Percentiles rank a stretch among this genome's conserved stretches.
Evolutionary conservation across 2,113 vertebrate genomes (phyloP).

Genomic region (Poeciliopsis retropinna): DNA sequence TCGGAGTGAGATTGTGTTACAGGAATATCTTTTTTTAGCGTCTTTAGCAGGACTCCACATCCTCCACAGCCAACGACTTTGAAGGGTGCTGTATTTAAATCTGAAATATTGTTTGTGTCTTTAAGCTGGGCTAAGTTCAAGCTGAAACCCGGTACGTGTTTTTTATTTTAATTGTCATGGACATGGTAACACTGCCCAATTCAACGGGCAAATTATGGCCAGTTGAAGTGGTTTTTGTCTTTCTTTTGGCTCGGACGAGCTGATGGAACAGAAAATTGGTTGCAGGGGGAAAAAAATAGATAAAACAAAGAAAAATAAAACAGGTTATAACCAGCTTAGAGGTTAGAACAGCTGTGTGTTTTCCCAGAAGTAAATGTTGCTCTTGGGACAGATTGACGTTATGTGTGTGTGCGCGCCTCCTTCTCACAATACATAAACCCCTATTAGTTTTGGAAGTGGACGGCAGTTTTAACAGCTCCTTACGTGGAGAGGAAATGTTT

Average conservation of each 20-base stretch:
- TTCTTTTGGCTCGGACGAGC: not conserved
- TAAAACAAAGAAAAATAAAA: slow-evolving; percentile 45
- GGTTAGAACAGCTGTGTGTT: slow-evolving; percentile 74
- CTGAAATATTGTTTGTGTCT: not conserved
- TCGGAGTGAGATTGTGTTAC: too few species aligned
- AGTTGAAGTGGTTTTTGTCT: not conserved
- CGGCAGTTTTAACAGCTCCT: slow-evolving; percentile 53
- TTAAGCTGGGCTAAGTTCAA: not conserved
- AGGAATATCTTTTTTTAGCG: not conserved
- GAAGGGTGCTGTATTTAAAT: not conserved
- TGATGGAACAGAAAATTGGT: slow-evolving; percentile 8
- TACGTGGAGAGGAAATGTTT: slow-evolving; percentile 69
- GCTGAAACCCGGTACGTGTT: not conserved
- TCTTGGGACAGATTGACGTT: slow-evolving; percentile 62
- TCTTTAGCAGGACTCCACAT: too few species aligned
- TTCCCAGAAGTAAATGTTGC: slow-evolving; percentile 75
- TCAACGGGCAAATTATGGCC: not conserved
- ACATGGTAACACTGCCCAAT: slow-evolving; percentile 3
- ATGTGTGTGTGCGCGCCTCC: slow-evolving; percentile 21
- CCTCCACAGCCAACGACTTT: not conserved
- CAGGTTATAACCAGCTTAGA: slow-evolving; percentile 52
- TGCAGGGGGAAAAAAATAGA: slow-evolving; percentile 23
- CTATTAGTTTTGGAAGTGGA: slow-evolving; percentile 71
- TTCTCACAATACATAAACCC: slow-evolving; percentile 61
- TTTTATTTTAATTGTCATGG: not conserved